Evolutionary conservation across 2,797 vertebrate species (phyloP).

Genomic region (Chiloscyllium punctatum): DNA sequence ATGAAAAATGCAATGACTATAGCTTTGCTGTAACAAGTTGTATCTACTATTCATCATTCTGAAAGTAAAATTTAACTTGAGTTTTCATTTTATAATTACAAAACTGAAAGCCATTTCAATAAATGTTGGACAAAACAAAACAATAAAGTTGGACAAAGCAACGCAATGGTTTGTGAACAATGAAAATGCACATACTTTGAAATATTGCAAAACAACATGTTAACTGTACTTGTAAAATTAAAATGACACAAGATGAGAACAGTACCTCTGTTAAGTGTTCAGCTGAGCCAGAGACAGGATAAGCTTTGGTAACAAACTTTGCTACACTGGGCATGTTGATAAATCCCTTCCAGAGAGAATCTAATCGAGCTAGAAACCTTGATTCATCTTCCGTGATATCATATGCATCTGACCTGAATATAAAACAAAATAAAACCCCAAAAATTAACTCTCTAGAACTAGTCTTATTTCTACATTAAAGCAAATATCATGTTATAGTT

Average conservation of each 20-base stretch:
- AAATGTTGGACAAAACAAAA: background rate
- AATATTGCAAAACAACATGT: background rate
- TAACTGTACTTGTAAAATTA: background rate
- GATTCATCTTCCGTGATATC: conserved; percentile 77
- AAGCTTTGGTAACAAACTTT: conserved; percentile 88
- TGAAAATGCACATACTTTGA: background rate
- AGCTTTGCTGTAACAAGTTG: background rate
- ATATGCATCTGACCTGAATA: conserved; percentile 67
- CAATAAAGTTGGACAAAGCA: background rate
- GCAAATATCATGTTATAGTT: conserved; percentile 7
- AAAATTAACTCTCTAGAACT: background rate
- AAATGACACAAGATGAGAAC: background rate
- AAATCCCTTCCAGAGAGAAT: conserved; percentile 84
- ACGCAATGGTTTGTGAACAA: background rate
- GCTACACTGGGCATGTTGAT: conserved; percentile 96
- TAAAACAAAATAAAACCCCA: conserved; percentile 31
- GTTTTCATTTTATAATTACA: background rate
- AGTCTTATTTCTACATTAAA: background rate
- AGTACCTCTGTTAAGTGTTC: conserved; percentile 85
- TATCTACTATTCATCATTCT: background rate
- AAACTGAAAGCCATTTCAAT: background rate
- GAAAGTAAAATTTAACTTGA: background rate
- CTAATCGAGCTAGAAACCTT: conserved; percentile 76
- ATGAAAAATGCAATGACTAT: background rate
- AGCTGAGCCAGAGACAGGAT: conserved; percentile 84